Evolutionary conservation across 2,797 vertebrate genomes (phyloP).

Genomic region (Macropus fuliginosus): DNA sequence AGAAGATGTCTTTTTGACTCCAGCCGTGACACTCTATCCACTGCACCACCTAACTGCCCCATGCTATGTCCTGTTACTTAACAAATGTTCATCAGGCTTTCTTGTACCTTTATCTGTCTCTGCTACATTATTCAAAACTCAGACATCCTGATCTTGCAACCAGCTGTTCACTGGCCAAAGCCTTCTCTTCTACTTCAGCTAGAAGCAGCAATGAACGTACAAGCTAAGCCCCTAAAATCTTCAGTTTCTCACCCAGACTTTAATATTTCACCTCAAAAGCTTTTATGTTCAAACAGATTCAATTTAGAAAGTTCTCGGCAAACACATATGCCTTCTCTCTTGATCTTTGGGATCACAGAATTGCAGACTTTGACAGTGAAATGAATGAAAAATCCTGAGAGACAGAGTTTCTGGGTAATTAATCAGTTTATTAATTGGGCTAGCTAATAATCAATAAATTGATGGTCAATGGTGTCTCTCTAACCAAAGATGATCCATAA

Average conservation of each 20-base stretch:
- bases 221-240: background rate
- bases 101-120: background rate
- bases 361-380: background rate
- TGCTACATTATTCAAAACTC: background rate
- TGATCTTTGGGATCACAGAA: background rate
- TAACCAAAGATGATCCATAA: too few relatives aligned
- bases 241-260: background rate
- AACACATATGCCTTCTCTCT: background rate
- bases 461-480: too few relatives aligned
- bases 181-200: background rate
- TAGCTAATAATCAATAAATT: too few relatives aligned
- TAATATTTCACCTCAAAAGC: background rate
- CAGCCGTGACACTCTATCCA: background rate
- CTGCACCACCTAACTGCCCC: too few relatives aligned
- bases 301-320: background rate
- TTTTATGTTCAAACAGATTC: background rate
- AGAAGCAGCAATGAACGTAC: background rate
- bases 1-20: background rate
- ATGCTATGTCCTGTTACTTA: background rate
- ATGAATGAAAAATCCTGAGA: too few relatives aligned
- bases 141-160: background rate
- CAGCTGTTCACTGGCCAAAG: background rate
- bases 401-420: too few relatives aligned
- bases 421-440: too few relatives aligned
- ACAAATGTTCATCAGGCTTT: background rate